Conservation (phyloP, 2,888 invertebrate species). For the Drosophila multiciliata region DNA sequence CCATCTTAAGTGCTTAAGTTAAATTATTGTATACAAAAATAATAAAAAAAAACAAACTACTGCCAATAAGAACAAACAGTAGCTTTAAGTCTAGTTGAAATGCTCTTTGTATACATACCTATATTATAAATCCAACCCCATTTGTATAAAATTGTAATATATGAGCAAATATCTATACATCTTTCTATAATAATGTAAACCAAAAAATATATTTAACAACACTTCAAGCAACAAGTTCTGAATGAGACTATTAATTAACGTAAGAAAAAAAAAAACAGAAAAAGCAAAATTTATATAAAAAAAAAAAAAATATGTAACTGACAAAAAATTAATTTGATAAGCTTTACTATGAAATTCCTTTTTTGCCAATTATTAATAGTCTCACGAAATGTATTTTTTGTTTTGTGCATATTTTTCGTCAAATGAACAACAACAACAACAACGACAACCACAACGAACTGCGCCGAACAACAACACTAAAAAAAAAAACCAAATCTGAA, state of each 20-base stretch:
- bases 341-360: conserved; percentile 49
- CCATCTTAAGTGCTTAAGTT: conserved; percentile 43
- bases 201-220: conserved; percentile 81
- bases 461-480: conserved; percentile 45
- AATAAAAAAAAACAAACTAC: conserved; percentile 68
- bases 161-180: conserved; percentile 29
- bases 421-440: conserved; percentile 65
- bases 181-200: conserved; percentile 49
- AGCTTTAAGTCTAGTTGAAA: conserved; percentile 78
- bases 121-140: conserved; percentile 22
- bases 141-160: conserved; percentile 65
- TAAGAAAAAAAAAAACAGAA: conserved; percentile 30
- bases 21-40: conserved; percentile 24
- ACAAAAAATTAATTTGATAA: conserved; percentile 39
- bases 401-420: conserved; percentile 83
- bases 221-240: conserved; percentile 83
- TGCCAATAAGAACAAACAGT: conserved; percentile 85
- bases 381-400: conserved; percentile 84
- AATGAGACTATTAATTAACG: conserved; percentile 85
- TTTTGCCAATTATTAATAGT: conserved; percentile 81
- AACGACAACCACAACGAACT: conserved; percentile 60
- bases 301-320: conserved; percentile 22
- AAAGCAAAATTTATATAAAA: conserved; percentile 16
- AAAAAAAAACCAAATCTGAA: conserved; percentile 38
- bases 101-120: conserved; percentile 32